Percentiles rank a stretch among this genome's conserved stretches.
phyloP scores from a whole-genome alignment of 2,888 invertebrate species.

The Sussaba pulchella region DNA sequence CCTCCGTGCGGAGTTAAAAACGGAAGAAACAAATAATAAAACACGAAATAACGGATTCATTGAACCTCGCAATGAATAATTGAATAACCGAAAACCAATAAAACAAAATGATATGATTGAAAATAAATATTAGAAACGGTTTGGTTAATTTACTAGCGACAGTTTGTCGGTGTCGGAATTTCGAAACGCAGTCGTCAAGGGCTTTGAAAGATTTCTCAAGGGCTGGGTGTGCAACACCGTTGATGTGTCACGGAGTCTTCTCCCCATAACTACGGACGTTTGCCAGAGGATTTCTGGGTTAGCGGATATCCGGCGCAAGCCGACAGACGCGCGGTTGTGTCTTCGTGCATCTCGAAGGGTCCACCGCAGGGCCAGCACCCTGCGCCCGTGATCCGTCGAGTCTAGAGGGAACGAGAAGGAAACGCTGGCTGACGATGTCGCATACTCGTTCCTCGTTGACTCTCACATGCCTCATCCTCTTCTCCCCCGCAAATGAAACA shows the following conservation, averaged over 20 bases:
- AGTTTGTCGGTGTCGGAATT: neutral
- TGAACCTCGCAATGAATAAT: neutral
- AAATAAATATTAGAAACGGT: neutral
- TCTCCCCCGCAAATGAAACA: neutral
- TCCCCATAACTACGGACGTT: constrained; percentile 66
- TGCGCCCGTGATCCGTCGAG: neutral
- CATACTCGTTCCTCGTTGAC: constrained; percentile 5
- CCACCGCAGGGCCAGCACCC: neutral
- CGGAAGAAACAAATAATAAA: neutral
- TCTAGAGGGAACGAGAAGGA: constrained; percentile 27
- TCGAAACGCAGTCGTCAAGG: constrained; percentile 22
- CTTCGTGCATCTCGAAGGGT: constrained; percentile 16
- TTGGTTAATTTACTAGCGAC: constrained; percentile 1
- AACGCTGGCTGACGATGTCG: constrained; percentile 50
- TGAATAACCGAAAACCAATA: too few species aligned
- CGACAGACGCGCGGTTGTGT: constrained; percentile 38
- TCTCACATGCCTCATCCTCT: neutral
- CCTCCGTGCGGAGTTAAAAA: too few species aligned
- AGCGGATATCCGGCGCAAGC: constrained; percentile 82
- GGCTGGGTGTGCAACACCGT: constrained; percentile 25
- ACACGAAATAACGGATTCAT: neutral
- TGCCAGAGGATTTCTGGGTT: constrained; percentile 71
- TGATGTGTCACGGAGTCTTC: constrained; percentile 59
- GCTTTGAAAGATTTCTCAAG: constrained; percentile 22
- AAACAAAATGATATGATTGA: neutral